These are phyloP conservation scores for Odontothrips loti DNA, from an alignment of 2,888 invertebrate genomes.

Conservation along the genomic window DNA sequence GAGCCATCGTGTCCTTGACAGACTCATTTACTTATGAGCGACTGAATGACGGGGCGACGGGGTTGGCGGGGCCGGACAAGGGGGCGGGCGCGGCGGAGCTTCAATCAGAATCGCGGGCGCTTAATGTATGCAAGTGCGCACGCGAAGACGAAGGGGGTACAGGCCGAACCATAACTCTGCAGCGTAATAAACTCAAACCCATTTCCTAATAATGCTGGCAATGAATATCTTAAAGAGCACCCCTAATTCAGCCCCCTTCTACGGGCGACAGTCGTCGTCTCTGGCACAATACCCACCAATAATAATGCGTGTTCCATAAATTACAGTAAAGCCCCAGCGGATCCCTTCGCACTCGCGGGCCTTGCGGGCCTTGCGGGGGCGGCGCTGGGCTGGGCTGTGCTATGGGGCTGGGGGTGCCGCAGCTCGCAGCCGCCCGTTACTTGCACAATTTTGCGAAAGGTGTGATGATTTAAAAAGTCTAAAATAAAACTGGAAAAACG, in stretches of 20 bases:
- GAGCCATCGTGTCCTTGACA: neutral
- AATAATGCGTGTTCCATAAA: constrained; percentile 17
- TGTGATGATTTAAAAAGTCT: too few species aligned
- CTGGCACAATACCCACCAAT: constrained; percentile 18
- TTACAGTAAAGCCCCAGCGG: neutral
- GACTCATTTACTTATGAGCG: neutral
- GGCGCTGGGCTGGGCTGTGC: neutral
- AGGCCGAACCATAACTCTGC: neutral
- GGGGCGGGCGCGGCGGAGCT: neutral
- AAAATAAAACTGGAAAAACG: too few species aligned
- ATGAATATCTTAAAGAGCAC: constrained; percentile 23
- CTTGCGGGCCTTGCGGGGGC: neutral
- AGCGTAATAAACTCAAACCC: constrained; percentile 9
- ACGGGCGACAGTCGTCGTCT: constrained; percentile 18
- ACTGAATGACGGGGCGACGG: neutral
- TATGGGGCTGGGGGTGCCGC: neutral
- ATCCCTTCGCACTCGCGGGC: neutral
- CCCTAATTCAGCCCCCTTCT: neutral
- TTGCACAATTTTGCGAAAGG: too few species aligned
- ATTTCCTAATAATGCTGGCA: constrained; percentile 21
- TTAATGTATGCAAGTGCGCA: neutral
- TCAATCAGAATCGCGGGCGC: too few species aligned
- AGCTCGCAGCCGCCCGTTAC: neutral
- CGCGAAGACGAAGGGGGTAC: neutral
- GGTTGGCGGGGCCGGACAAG: too few species aligned